Percentiles rank a stretch among this genome's conserved stretches.
These are phyloP conservation scores for Muscicapa adusta DNA, from an alignment of 2,113 vertebrate genomes.

Conservation along the genomic window DNA sequence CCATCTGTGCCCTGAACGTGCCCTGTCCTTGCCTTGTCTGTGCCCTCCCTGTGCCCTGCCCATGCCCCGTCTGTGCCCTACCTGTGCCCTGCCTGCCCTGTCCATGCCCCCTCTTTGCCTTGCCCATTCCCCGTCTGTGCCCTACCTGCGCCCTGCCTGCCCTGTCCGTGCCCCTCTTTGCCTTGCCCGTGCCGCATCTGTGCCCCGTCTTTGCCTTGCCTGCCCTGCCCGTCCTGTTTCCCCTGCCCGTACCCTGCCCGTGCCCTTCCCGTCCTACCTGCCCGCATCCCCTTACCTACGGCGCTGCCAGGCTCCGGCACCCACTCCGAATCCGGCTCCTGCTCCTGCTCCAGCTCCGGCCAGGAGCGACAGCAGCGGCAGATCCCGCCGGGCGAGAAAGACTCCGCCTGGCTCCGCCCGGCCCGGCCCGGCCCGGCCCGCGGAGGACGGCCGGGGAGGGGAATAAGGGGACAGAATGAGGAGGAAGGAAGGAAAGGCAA, in stretches of 20 bases:
- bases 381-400: background rate
- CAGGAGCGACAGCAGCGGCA: background rate
- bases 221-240: background rate
- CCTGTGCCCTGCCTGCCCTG: no score
- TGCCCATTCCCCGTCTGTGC: no score
- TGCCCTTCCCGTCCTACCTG: background rate
- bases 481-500: background rate
- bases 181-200: no score
- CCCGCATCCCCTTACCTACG: background rate
- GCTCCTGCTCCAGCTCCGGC: background rate
- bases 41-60: no score
- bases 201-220: background rate
- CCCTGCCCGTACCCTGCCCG: no score
- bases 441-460: background rate
- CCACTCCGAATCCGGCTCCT: background rate
- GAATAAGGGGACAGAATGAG: background rate
- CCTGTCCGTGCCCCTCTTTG: no score
- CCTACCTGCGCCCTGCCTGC: background rate
- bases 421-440: slow-evolving; percentile 22
- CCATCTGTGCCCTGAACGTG: background rate
- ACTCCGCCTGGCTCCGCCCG: slow-evolving; percentile 14
- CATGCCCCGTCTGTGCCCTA: background rate
- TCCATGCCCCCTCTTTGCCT: background rate
- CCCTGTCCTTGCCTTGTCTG: background rate
- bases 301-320: background rate